Conservation (phyloP, 2,797 vertebrate species). For the Scleropages formosus region DNA sequence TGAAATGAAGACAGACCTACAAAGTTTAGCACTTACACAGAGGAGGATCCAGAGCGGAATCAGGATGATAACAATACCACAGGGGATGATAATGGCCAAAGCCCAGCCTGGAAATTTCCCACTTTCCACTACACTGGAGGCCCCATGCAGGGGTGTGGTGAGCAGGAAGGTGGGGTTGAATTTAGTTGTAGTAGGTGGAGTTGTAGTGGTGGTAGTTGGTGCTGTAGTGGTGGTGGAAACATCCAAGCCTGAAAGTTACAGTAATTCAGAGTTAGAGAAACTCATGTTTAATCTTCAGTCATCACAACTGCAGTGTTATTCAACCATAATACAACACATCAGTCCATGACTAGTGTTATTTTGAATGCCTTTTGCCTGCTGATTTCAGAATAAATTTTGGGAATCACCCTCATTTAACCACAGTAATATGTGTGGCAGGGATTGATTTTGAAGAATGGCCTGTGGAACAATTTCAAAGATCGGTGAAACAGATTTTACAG, state of each 20-base stretch:
- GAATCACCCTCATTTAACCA: too few species aligned
- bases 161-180: neutral
- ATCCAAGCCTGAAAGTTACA: slow-evolving; percentile 9
- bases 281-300: neutral
- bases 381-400: too few species aligned
- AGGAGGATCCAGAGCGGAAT: slow-evolving; percentile 45
- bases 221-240: slow-evolving; percentile 1
- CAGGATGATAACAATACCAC: slow-evolving; percentile 40
- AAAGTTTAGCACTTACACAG: slow-evolving; percentile 41
- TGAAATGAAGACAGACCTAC: neutral
- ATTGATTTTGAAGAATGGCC: too few species aligned
- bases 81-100: slow-evolving; percentile 48
- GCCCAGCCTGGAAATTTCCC: slow-evolving; percentile 36
- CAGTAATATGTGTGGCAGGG: too few species aligned
- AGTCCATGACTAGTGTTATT: neutral
- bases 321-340: neutral
- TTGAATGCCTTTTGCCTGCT: too few species aligned
- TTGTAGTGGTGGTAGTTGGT: neutral
- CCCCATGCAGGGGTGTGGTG: neutral
- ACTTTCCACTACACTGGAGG: neutral
- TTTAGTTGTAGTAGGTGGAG: neutral
- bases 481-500: too few species aligned
- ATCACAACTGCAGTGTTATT: too few species aligned
- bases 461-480: too few species aligned
- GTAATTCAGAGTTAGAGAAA: neutral